Percentiles rank a stretch among this genome's conserved stretches.
phyloP scores from a whole-genome alignment of 2,113 vertebrate genomes.

The Nyctibius bracteatus region DNA sequence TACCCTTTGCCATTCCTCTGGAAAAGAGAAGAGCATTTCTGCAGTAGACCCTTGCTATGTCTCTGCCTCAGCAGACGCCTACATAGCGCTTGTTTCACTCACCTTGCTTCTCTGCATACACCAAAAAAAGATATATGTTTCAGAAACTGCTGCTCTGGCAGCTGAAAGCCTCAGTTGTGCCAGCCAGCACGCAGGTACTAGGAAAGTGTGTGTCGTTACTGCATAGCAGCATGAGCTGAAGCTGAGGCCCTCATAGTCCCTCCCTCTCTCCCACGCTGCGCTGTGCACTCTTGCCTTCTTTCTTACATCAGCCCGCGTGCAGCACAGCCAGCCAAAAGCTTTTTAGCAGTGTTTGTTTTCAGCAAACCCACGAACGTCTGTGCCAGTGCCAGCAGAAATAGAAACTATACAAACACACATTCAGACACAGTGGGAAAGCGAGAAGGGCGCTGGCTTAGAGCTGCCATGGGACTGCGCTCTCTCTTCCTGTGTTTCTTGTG shows the following conservation, averaged over 20 bases:
- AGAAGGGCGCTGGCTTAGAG: background rate
- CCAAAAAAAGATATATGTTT: background rate
- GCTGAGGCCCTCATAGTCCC: background rate
- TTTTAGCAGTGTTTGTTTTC: background rate
- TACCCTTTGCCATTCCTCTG: background rate
- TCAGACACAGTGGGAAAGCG: background rate
- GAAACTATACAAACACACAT: too few relatives aligned
- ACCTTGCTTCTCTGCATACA: background rate
- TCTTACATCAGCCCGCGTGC: background rate
- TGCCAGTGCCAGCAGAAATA: rapidly evolving
- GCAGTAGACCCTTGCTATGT: background rate
- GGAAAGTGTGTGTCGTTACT: rapidly evolving
- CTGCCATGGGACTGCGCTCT: background rate
- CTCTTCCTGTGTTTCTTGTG: background rate
- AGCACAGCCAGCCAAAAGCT: background rate
- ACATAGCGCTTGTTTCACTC: background rate
- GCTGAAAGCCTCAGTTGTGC: background rate
- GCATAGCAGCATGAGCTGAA: rapidly evolving
- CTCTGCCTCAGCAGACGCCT: background rate
- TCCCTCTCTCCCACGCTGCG: background rate
- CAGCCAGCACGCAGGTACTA: too few relatives aligned
- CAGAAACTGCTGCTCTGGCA: background rate
- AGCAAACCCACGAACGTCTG: background rate
- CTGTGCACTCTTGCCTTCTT: background rate
- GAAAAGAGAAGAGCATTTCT: background rate